These are phyloP conservation scores for Ameiurus melas DNA, from an alignment of 2,113 vertebrate genomes.

Conservation along the genomic window DNA sequence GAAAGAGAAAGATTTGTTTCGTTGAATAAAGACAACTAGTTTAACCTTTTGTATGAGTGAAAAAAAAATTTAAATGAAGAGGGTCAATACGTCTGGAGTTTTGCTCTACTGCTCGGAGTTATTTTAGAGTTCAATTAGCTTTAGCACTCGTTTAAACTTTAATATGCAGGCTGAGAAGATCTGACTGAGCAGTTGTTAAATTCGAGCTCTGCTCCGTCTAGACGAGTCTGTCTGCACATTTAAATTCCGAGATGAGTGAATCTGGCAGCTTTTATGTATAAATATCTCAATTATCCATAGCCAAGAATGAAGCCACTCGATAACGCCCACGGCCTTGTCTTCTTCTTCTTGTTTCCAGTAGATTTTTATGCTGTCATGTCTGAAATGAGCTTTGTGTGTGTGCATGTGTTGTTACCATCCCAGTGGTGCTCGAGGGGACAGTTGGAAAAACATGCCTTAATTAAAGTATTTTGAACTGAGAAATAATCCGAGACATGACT, in stretches of 20 bases:
- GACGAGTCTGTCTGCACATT: constrained; percentile 13
- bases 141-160: constrained; percentile 3
- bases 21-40: neutral
- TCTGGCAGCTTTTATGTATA: constrained; percentile 33
- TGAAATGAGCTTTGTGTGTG: neutral
- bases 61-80: neutral
- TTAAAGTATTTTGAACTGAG: neutral
- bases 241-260: neutral
- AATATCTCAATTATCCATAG: constrained; percentile 26
- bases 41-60: neutral
- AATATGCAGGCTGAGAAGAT: constrained; percentile 12
- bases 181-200: neutral
- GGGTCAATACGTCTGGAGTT: neutral
- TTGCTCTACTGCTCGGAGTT: neutral
- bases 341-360: neutral
- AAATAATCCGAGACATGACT: neutral
- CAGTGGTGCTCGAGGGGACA: neutral
- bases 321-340: constrained; percentile 19
- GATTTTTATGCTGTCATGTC: constrained; percentile 1
- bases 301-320: constrained; percentile 20
- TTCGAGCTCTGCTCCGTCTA: constrained; percentile 19
- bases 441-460: neutral
- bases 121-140: neutral
- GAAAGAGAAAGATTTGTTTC: neutral
- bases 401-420: neutral